These are phyloP conservation scores for Lithophane ornitopus DNA, from an alignment of 2,888 invertebrate genomes.

Conservation along the genomic window DNA sequence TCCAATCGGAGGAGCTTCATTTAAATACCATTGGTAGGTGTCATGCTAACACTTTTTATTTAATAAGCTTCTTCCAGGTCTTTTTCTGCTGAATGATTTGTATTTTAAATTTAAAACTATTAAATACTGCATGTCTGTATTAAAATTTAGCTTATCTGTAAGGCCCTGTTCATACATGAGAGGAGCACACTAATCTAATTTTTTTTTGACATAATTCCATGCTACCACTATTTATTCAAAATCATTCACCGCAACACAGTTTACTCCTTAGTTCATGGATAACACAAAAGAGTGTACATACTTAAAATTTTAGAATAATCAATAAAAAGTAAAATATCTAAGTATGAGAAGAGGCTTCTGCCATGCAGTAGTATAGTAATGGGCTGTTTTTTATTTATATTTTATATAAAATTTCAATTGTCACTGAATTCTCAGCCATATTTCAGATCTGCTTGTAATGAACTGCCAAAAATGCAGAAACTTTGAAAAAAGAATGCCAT, in stretches of 20 bases:
- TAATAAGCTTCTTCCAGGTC: conserved; percentile 13
- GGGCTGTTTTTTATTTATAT: neutral
- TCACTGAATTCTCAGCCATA: neutral
- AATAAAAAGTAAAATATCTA: neutral
- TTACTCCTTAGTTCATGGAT: too few species aligned
- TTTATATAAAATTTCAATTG: neutral
- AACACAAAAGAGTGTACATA: neutral
- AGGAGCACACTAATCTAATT: neutral
- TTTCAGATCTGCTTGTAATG: neutral
- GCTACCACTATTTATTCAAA: too few species aligned
- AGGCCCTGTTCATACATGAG: too few species aligned
- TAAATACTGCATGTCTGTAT: conserved; percentile 8
- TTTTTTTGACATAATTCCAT: neutral
- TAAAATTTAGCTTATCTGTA: neutral
- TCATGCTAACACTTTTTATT: conserved; percentile 55
- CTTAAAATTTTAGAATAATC: neutral
- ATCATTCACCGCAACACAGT: neutral
- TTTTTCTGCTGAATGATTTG: neutral
- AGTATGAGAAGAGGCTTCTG: too few species aligned
- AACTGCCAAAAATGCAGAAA: neutral
- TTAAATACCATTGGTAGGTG: conserved; percentile 88
- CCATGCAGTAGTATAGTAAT: neutral
- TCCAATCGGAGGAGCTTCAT: conserved; percentile 88
- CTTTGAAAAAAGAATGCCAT: neutral
- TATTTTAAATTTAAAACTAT: neutral